Evolutionary conservation across 2,888 invertebrate genomes (phyloP).

Genomic region (Drosophila gaucha): DNA sequence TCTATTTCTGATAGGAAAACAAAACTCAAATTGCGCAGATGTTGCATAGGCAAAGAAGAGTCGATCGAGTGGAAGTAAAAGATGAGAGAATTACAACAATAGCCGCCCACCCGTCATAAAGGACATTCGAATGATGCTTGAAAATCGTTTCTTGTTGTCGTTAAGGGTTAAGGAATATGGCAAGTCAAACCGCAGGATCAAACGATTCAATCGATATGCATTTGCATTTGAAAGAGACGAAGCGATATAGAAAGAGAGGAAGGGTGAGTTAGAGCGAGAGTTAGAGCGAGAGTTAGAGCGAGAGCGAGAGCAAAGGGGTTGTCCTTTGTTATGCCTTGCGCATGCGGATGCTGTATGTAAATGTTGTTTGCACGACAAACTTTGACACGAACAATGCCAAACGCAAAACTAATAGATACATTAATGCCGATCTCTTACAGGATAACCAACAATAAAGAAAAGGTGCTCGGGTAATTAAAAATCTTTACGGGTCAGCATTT

Average conservation of each 20-base stretch:
- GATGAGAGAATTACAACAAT: not conserved
- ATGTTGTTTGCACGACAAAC: slow-evolving; percentile 74
- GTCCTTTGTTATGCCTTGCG: slow-evolving; percentile 18
- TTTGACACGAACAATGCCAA: slow-evolving; percentile 60
- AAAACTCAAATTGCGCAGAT: not conserved
- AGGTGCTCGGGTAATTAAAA: slow-evolving; percentile 52
- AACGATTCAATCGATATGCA: slow-evolving; percentile 46
- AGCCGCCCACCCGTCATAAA: slow-evolving; percentile 11
- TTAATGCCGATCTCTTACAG: slow-evolving; percentile 43
- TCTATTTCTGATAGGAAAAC: not conserved
- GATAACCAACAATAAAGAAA: slow-evolving; percentile 27
- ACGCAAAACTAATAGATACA: slow-evolving; percentile 74
- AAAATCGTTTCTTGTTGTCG: not conserved
- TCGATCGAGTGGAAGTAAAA: not conserved
- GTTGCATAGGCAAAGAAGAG: not conserved
- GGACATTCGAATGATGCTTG: not conserved
- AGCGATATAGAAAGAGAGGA: not conserved
- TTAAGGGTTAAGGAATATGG: slow-evolving; percentile 5
- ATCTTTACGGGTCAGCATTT: slow-evolving; percentile 58
- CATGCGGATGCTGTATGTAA: slow-evolving; percentile 57
- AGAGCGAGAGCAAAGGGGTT: slow-evolving; percentile 36
- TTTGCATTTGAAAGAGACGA: slow-evolving; percentile 44
- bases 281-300: not conserved
- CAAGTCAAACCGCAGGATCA: slow-evolving; percentile 43
- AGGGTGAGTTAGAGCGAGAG: no score